Base-by-base conservation (phyloP, 2,888 invertebrate species). In the Amphiduros pacificus region DNA sequence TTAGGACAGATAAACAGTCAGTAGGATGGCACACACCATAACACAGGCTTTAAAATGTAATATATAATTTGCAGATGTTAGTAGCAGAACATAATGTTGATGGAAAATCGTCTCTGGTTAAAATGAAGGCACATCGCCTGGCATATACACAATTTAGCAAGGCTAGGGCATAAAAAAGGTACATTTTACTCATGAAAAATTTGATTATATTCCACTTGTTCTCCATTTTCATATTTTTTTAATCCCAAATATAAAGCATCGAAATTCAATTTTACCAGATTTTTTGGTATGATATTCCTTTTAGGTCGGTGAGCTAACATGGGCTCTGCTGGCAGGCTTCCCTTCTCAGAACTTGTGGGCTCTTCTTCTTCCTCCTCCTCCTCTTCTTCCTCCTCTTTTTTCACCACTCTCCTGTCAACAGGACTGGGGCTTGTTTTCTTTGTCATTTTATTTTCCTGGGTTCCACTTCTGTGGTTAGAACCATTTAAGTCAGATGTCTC, bases 281-380 rank as follows among this genome's bases (percentile, higher is more conserved):
- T 58, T 51, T 58, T 58, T 14, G 58, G 50, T n/a, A 50, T 58
- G 26, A 58, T 58, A 14, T 58, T 36, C n/a, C 58, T 58, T 51
- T 58, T 58, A 22, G 58, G 58, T 50, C 58, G 9, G 26, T 29
- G 2, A 20, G 56, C 29, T 20, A 48, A 29, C 2, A 27, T n/a
- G 9, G 53, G 20, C 31, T 53, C 53, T 11, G 11, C 32, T 24
- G 32, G 14, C 2, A 36, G 53, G 14, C 9, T 26, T 22, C 53
- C 32, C 6, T 31, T 31, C 9, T 53, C 36, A 20, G 22, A 53
- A 2, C 2, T 27, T 20, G 27, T 28, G 2, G 11, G 2, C 9
- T 27, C 9, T 24, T 40, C 24, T 9, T 11, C 1, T 20, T 55
- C 26, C 26, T 40, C 40, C 2, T 36, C 27, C 22, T 14, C 17